Conservation (phyloP, 2,113 vertebrate genomes). For the Paracanthobrama guichenoti region DNA sequence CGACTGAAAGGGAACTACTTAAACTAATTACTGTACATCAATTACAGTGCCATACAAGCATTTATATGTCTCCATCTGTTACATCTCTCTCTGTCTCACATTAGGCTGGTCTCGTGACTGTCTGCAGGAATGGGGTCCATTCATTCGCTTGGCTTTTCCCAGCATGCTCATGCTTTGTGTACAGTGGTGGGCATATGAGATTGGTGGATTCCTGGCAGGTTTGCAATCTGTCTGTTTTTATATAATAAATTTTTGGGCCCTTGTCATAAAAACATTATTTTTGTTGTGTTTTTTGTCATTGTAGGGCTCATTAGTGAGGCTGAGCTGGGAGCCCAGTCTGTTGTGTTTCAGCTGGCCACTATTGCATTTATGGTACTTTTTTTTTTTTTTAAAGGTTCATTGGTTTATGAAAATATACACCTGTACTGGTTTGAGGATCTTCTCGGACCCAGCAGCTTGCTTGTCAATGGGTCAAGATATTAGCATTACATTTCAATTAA, state of each 20-base stretch:
- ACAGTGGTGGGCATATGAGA: slow-evolving; percentile 89
- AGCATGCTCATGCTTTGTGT: slow-evolving; percentile 89
- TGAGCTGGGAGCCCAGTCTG: slow-evolving; percentile 83
- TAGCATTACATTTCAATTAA: neutral
- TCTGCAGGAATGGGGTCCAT: slow-evolving; percentile 83
- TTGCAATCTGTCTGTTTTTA: slow-evolving; percentile 53
- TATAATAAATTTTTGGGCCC: slow-evolving; percentile 59
- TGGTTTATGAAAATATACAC: neutral
- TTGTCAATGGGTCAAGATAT: neutral
- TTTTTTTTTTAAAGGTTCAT: neutral
- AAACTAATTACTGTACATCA: too few species aligned
- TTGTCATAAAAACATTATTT: slow-evolving; percentile 67
- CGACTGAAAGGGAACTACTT: too few species aligned
- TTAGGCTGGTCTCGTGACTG: slow-evolving; percentile 84
- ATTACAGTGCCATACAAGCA: neutral
- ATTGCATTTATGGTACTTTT: slow-evolving; percentile 84
- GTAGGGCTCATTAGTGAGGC: slow-evolving; percentile 81
- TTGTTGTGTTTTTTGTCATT: neutral
- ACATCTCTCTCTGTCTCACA: slow-evolving; percentile 82
- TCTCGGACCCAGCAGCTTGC: neutral
- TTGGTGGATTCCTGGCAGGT: slow-evolving; percentile 85
- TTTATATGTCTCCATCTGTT: slow-evolving; percentile 70
- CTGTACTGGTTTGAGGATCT: neutral
- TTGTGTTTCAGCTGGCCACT: slow-evolving; percentile 78
- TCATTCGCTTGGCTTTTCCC: slow-evolving; percentile 79